Conservation (phyloP, 1,140 invertebrate species). For the Zaprionus vittiger region DNA sequence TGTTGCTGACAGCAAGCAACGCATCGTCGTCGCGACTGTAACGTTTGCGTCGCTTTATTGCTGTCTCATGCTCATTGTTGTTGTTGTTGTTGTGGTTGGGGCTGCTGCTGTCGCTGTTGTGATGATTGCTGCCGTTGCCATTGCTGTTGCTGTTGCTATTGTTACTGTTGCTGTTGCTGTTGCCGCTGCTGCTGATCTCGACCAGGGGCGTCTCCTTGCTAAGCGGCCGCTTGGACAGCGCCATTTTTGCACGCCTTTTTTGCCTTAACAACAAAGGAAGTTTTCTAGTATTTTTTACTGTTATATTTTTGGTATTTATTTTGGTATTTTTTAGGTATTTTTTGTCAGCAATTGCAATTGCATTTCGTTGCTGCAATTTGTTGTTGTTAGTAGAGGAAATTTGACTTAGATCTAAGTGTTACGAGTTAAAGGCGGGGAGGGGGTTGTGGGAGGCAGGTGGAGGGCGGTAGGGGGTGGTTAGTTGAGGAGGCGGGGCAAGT, state of each 20-base stretch:
- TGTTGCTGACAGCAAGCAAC: slow-evolving; percentile 47
- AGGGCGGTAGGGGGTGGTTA: no score
- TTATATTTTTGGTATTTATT: slow-evolving; percentile 23
- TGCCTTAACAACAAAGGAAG: slow-evolving; percentile 44
- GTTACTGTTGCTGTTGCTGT: slow-evolving; percentile 3
- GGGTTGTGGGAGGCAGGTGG: background rate
- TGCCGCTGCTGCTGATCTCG: slow-evolving; percentile 54
- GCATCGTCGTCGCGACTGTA: slow-evolving; percentile 78
- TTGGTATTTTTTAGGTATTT: slow-evolving; percentile 18
- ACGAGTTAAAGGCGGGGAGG: background rate
- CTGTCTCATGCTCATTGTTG: slow-evolving; percentile 70
- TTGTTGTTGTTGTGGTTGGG: slow-evolving; percentile 32
- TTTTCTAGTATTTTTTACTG: slow-evolving; percentile 24
- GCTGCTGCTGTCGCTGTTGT: slow-evolving; percentile 18
- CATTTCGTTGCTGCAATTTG: slow-evolving; percentile 6
- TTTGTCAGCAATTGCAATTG: background rate
- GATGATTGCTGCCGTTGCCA: slow-evolving; percentile 25
- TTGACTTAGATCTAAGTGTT: slow-evolving; percentile 35
- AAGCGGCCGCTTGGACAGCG: slow-evolving; percentile 80
- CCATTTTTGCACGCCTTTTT: slow-evolving; percentile 57
- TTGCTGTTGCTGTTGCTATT: slow-evolving; percentile 32
- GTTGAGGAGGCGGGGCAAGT: background rate
- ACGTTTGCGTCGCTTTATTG: slow-evolving; percentile 79
- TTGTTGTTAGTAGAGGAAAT: slow-evolving; percentile 40
- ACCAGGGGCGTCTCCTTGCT: slow-evolving; percentile 78